phyloP scores from a whole-genome alignment of 2,797 vertebrate species.

The Phoxinus dragarum region DNA sequence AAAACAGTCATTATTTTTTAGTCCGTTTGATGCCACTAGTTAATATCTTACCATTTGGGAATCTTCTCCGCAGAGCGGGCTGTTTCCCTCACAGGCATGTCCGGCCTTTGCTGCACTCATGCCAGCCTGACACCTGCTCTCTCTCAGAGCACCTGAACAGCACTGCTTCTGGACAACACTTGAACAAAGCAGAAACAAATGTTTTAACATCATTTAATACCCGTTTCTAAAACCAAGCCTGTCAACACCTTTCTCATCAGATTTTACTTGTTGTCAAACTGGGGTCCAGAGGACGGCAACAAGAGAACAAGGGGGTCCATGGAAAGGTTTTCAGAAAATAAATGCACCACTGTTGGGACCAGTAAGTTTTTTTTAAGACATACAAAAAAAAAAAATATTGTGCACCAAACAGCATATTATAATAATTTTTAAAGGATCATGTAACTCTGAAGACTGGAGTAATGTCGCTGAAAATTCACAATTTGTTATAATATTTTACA shows the following conservation, averaged over 20 bases:
- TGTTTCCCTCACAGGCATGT: constrained; percentile 76
- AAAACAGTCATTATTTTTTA: constrained; percentile 8
- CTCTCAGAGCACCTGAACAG: constrained; percentile 83
- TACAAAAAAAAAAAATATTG: background rate
- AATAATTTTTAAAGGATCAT: background rate
- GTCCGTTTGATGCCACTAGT: background rate
- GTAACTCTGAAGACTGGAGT: background rate
- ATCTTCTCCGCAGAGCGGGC: constrained; percentile 76
- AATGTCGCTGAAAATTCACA: background rate
- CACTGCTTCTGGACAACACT: constrained; percentile 90
- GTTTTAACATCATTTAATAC: background rate
- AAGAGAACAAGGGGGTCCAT: background rate
- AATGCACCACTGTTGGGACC: background rate
- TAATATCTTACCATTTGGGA: constrained; percentile 80
- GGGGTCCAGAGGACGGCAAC: background rate
- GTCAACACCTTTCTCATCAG: background rate
- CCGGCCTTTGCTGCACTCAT: constrained; percentile 85
- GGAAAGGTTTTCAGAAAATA: background rate
- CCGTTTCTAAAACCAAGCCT: background rate
- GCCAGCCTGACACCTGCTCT: constrained; percentile 86
- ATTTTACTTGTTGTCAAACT: background rate
- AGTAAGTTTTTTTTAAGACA: background rate
- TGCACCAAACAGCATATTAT: background rate
- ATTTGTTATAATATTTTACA: background rate
- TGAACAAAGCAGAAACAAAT: constrained; percentile 54